phyloP scores from a whole-genome alignment of 2,888 invertebrate species.

The Boloria selene region DNA sequence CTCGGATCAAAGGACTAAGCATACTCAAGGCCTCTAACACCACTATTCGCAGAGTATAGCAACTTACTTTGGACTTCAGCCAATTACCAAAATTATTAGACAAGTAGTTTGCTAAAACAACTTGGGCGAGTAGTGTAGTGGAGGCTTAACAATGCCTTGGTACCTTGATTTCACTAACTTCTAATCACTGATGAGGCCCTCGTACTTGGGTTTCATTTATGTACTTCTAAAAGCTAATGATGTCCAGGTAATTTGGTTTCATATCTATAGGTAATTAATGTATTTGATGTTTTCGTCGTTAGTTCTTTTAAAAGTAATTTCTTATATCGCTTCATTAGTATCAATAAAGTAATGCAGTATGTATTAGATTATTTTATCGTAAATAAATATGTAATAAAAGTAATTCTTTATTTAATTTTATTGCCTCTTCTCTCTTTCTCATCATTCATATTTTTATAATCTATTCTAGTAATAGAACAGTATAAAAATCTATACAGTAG shows the following conservation, averaged over 20 bases:
- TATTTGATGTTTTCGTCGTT: neutral
- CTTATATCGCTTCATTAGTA: slow-evolving; percentile 1
- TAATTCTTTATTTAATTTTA: slow-evolving; percentile 7
- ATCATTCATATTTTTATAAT: neutral
- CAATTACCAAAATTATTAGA: no score
- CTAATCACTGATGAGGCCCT: slow-evolving; percentile 65
- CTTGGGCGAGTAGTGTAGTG: no score
- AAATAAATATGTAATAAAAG: slow-evolving; percentile 12
- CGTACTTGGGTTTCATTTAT: slow-evolving; percentile 82
- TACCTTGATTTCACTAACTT: slow-evolving; percentile 95
- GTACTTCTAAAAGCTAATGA: slow-evolving; percentile 88
- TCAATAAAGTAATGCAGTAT: slow-evolving; percentile 12
- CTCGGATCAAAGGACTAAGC: no score
- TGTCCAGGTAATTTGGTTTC: slow-evolving; percentile 35
- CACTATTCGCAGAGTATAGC: no score
- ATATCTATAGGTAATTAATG: no score
- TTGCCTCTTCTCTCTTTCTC: no score
- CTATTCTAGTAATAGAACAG: neutral
- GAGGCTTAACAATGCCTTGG: neutral
- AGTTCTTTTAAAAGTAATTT: neutral
- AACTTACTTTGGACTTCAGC: no score
- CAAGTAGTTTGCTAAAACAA: no score
- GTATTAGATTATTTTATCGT: slow-evolving; percentile 8
- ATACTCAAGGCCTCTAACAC: no score
- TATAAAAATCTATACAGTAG: no score